Percentiles rank a stretch among this genome's conserved stretches.
These are phyloP conservation scores for Apotomis betuletana DNA, from an alignment of 2,888 invertebrate species.

Conservation along the genomic window DNA sequence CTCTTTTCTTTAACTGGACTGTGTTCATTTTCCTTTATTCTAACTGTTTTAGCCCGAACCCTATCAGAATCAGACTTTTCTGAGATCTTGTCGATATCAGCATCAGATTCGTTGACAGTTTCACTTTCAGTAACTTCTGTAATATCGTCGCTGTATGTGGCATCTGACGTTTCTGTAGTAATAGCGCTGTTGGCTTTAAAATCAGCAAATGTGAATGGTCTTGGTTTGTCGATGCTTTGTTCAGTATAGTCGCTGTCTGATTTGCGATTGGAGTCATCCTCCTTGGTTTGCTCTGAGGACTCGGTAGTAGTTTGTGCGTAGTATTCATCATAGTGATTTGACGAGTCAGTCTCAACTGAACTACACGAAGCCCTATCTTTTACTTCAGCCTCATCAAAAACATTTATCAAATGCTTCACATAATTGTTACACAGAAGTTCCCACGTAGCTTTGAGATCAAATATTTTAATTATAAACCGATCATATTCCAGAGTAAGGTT, in stretches of 20 bases:
- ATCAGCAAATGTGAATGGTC: conserved; percentile 83
- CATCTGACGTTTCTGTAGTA: conserved; percentile 47
- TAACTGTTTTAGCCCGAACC: conserved; percentile 42
- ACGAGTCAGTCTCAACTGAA: conserved; percentile 70
- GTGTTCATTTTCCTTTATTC: conserved; percentile 46
- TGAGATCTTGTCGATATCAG: conserved; percentile 12
- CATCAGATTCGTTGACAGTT: conserved; percentile 32
- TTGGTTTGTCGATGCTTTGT: conserved; percentile 60
- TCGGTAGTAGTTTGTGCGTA: conserved; percentile 58
- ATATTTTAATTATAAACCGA: conserved; percentile 83
- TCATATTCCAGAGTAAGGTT: conserved; percentile 83
- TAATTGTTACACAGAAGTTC: conserved; percentile 84
- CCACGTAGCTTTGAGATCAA: conserved; percentile 85
- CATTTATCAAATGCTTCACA: conserved; percentile 73
- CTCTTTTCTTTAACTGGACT: conserved; percentile 64
- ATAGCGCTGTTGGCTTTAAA: conserved; percentile 74
- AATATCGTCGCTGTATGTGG: conserved; percentile 36
- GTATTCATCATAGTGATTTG: conserved; percentile 71
- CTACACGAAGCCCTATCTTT: conserved; percentile 72
- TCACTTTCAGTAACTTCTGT: conserved; percentile 42
- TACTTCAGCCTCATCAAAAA: conserved; percentile 69
- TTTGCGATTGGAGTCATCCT: conserved; percentile 40
- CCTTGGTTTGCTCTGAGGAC: conserved; percentile 46
- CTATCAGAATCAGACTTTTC: conserved; percentile 21
- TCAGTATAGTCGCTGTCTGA: conserved; percentile 44